Evolutionary conservation across 2,888 invertebrate species (phyloP).

Genomic region (Acrobasis repandana): DNA sequence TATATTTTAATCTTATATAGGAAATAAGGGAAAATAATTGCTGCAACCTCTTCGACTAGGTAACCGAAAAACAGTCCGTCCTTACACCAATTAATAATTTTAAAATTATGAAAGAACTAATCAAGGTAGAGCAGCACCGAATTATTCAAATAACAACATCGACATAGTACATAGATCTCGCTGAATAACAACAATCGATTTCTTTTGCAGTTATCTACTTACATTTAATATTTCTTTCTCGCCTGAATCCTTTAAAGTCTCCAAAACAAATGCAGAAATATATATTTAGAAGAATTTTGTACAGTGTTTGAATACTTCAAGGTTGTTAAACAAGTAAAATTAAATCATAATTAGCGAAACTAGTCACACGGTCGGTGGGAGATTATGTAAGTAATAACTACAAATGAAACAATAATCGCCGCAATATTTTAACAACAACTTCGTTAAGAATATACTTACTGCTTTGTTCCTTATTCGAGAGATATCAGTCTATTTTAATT

Average conservation of each 20-base stretch:
- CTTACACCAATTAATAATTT: no score
- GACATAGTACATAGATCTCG: no score
- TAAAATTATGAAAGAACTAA: no score
- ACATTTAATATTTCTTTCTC: neutral
- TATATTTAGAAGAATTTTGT: neutral
- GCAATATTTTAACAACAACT: neutral
- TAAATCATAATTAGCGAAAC: neutral
- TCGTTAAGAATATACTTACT: neutral
- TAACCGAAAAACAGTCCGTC: no score
- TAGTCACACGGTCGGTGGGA: neutral
- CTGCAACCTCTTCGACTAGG: no score
- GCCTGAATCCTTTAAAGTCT: neutral
- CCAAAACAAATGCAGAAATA: neutral
- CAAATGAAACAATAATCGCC: neutral
- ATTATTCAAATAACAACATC: no score
- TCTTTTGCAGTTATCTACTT: neutral
- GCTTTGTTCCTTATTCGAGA: neutral
- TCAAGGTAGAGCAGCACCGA: no score
- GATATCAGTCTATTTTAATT: neutral
- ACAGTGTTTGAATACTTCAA: neutral
- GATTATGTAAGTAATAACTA: slow-evolving; percentile 12
- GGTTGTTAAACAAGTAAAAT: slow-evolving; percentile 4
- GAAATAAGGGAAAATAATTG: no score
- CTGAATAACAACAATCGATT: neutral
- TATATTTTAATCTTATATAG: no score